A percentile compares a stretch with the other conserved stretches of the same genome.
phyloP scores from a whole-genome alignment of 92 coral and sea anemone genomes.

The Actinostola sp. region DNA sequence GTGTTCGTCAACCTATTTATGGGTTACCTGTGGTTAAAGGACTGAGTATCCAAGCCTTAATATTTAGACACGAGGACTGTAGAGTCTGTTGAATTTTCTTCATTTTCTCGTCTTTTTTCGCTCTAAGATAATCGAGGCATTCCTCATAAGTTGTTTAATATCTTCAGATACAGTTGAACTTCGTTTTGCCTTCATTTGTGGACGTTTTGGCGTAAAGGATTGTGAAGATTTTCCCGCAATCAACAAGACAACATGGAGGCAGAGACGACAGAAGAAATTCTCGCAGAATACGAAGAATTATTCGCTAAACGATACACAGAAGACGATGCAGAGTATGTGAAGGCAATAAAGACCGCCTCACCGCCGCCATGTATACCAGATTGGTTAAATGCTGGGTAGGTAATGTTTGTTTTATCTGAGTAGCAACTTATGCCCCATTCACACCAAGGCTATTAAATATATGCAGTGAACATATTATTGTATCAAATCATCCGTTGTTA shows the following conservation, averaged over 20 bases:
- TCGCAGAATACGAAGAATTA: slow-evolving; percentile 80
- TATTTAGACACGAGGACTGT: slow-evolving; percentile 20
- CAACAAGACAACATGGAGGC: no score
- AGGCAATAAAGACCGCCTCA: slow-evolving; percentile 66
- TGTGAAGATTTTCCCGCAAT: slow-evolving; percentile 74
- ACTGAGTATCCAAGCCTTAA: slow-evolving; percentile 13
- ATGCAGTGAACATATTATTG: no score
- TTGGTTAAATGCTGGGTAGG: slow-evolving; percentile 72
- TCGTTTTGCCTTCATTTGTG: not conserved
- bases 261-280: slow-evolving; percentile 79
- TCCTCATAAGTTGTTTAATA: not conserved
- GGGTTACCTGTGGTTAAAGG: slow-evolving; percentile 16
- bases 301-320: slow-evolving; percentile 90
- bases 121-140: not conserved
- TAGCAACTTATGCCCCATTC: no score
- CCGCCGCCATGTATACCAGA: slow-evolving; percentile 85
- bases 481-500: no score
- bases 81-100: not conserved
- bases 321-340: slow-evolving; percentile 85
- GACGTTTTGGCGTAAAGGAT: not conserved
- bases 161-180: not conserved
- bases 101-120: not conserved
- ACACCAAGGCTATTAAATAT: no score
- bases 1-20: not conserved
- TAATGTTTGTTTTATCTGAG: no score